Conservation (phyloP, 2,888 invertebrate genomes). For the Lordiphosa andalusiaca region DNA sequence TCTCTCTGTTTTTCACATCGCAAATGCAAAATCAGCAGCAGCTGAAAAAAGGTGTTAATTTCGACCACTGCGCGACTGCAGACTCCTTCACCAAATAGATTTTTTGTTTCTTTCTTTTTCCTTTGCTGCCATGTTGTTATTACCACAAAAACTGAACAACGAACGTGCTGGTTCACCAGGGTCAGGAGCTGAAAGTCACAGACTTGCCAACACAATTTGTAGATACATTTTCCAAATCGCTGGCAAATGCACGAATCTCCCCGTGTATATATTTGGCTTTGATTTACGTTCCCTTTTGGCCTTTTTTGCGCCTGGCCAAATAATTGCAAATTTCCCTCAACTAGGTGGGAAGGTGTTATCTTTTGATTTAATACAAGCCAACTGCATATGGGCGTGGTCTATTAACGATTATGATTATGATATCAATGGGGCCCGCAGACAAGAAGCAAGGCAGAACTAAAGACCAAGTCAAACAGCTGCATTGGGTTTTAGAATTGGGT, state of each 20-base stretch:
- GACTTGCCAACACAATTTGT: constrained; percentile 64
- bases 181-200: constrained; percentile 55
- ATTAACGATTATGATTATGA: constrained; percentile 73
- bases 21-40: constrained; percentile 75
- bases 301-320: constrained; percentile 21
- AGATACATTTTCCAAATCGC: constrained; percentile 59
- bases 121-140: constrained; percentile 76
- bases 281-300: constrained; percentile 31
- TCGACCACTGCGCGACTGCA: constrained; percentile 56
- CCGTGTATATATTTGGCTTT: constrained; percentile 15
- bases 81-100: constrained; percentile 70
- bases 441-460: constrained; percentile 12
- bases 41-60: constrained; percentile 79
- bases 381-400: constrained; percentile 64
- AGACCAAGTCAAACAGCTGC: constrained; percentile 25
- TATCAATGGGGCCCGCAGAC: constrained; percentile 41
- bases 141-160: constrained; percentile 74
- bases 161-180: constrained; percentile 80
- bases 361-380: constrained; percentile 18
- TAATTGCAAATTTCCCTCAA: constrained; percentile 19
- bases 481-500: not conserved
- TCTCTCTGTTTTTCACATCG: constrained; percentile 47
- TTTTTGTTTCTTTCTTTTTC: constrained; percentile 8
- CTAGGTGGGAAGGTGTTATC: constrained; percentile 7
- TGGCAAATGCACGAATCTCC: constrained; percentile 63